Evolutionary conservation across 2,888 invertebrate species (phyloP).

Genomic region (Macrosiphum euphorbiae): DNA sequence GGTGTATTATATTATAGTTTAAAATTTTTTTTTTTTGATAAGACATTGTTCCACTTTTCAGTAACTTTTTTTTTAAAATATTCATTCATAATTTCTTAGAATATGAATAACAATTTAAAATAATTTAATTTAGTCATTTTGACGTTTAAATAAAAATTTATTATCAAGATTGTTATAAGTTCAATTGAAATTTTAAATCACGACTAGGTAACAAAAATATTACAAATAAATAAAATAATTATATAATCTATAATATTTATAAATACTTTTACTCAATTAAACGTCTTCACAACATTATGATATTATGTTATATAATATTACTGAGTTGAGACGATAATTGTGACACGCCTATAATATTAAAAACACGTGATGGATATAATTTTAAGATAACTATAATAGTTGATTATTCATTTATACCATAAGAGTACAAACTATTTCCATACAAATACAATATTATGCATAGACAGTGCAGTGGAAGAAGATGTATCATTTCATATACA

Average conservation of each 20-base stretch:
- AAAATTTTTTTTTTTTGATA: too few relatives aligned
- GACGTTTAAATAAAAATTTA: neutral
- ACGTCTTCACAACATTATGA: neutral
- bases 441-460: neutral
- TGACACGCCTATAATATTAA: neutral
- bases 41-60: neutral
- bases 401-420: neutral
- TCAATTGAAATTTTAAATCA: neutral
- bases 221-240: neutral
- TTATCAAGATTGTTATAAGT: neutral
- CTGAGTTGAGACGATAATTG: neutral
- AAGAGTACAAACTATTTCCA: neutral
- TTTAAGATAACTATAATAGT: neutral
- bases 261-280: neutral
- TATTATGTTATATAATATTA: neutral
- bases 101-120: neutral
- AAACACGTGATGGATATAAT: neutral
- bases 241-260: too few relatives aligned
- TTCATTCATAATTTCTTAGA: neutral
- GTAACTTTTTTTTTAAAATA: neutral
- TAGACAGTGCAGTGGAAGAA: neutral
- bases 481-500: neutral
- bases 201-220: neutral
- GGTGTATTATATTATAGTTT: too few relatives aligned
- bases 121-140: neutral